Base-by-base conservation (phyloP, 92 coral and sea anemone species). In the Ricordea florida region DNA sequence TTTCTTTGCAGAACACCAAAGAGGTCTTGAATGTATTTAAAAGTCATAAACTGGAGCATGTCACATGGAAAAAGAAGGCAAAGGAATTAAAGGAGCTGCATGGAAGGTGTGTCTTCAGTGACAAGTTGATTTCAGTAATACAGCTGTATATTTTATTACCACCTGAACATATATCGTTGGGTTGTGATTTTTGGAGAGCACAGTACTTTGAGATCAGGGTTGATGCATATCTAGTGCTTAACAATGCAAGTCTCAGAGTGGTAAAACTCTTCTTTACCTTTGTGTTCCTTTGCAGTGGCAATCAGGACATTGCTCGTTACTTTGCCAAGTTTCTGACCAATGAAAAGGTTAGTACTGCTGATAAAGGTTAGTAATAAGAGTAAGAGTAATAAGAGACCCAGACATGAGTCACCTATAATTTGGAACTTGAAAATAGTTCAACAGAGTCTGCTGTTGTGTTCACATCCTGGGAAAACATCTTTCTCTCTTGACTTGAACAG, bases 251-350 rank as follows among this genome's bases (percentile, higher is more conserved):
- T 42, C 25, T 4, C 16, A 23, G 22, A 15, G 25, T 7, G 6
- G 3, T 8, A 17, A 24, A 10, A 3, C 27, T 7, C 29, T 17
- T 5, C 20, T 26, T 43, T 36, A 6, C 16, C n/a, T 9, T 57
- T 3, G 25, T 52, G 10, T 42, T n/a, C 44, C 15, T 29, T 30
- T 4, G 8, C 32, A 72, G 82, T 27, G 26, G 28, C 17, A 75
- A 63, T 73, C 36, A 61, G 38, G 66, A 58, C 0, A 47, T 64
- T 36, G 43, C 72, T 57, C 80, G 82, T 43, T 94, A 94, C 56
- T 94, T 94, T 69, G 92, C 98, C 28, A 94, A 94, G 81, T 94
- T 91, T 66, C 87, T 94, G 9, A 94, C 98, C 11, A 94, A 87
- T 59, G 98, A 94, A 40, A 94, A 94, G 96, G 98, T 93, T n/a